Percentiles rank a stretch among this genome's conserved stretches.
phyloP scores from a whole-genome alignment of 2,888 invertebrate species.

The Drosophila dives region DNA sequence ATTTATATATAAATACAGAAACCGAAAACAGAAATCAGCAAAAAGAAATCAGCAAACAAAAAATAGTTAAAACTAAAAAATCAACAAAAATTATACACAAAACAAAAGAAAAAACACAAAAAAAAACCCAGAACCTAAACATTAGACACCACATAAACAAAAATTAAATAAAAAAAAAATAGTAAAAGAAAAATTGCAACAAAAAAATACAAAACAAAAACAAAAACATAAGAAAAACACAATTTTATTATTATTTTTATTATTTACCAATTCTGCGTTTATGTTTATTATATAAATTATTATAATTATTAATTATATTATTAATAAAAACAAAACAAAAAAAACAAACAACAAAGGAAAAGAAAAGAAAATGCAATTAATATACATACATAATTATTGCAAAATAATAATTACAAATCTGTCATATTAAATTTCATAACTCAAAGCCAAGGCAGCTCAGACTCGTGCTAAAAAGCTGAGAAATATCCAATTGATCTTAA shows the following conservation, averaged over 20 bases:
- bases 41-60: conserved; percentile 20
- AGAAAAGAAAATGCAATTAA: conserved; percentile 52
- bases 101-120: conserved; percentile 5
- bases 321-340: conserved; percentile 64
- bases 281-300: conserved; percentile 83
- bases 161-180: conserved; percentile 50
- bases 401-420: conserved; percentile 40
- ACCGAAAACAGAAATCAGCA: conserved; percentile 25
- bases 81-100: conserved; percentile 10
- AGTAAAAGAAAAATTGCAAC: conserved; percentile 53
- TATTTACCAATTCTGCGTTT: conserved; percentile 83
- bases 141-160: conserved; percentile 40
- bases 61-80: conserved; percentile 9
- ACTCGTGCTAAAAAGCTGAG: conserved; percentile 39
- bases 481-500: conserved; percentile 62
- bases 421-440: conserved; percentile 50
- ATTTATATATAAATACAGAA: conserved; percentile 72
- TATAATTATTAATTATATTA: conserved; percentile 83
- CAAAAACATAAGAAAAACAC: conserved; percentile 43
- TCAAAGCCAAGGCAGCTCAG: conserved; percentile 43
- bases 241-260: conserved; percentile 82
- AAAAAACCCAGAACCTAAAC: conserved; percentile 16
- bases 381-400: conserved; percentile 49
- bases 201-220: conserved; percentile 58
- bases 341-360: conserved; percentile 21